Conservation (phyloP, 2,797 vertebrate species). For the Morelia viridis region DNA sequence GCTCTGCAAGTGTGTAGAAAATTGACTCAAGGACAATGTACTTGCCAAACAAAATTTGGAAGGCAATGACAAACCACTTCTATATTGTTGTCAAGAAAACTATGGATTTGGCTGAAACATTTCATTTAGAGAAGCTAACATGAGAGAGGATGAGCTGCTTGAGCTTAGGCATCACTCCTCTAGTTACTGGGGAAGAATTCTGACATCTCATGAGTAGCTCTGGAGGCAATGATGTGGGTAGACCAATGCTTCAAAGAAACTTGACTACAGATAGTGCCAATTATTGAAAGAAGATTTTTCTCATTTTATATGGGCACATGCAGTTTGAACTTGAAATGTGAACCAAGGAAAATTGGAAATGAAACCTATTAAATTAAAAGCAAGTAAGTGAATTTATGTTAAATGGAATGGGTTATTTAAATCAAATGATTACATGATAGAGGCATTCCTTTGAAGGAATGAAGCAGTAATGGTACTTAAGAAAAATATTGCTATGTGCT, state of each 20-base stretch:
- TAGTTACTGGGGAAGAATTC: neutral
- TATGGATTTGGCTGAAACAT: neutral
- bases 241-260: neutral
- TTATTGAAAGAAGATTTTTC: neutral
- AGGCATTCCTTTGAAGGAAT: too few species aligned
- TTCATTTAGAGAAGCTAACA: neutral
- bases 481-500: too few species aligned
- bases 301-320: neutral
- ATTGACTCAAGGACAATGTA: neutral
- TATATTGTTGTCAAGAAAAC: neutral
- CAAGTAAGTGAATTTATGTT: neutral
- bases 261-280: neutral
- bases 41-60: neutral
- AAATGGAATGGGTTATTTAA: neutral
- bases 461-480: too few species aligned
- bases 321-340: neutral
- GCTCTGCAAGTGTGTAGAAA: neutral
- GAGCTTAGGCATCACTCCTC: neutral
- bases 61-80: neutral
- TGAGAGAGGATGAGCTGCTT: neutral
- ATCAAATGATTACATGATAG: neutral
- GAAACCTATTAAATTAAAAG: neutral
- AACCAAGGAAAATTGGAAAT: neutral
- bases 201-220: neutral
- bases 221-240: neutral